phyloP scores from a whole-genome alignment of 2,113 vertebrate genomes.

The Pithys albifrons region DNA sequence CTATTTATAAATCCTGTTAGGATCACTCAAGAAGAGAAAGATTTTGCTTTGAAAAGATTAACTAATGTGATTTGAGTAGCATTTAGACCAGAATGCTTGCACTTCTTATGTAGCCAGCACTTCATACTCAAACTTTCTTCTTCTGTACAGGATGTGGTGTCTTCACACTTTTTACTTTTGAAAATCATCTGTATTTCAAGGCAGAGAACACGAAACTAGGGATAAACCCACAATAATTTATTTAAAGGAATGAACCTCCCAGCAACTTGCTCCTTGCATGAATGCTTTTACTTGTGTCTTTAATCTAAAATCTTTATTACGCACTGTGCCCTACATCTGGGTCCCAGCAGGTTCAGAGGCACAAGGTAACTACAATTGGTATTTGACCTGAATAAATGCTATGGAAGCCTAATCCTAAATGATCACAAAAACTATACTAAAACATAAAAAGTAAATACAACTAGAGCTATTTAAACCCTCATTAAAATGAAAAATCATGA shows the following conservation, averaged over 20 bases:
- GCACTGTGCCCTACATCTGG: slow-evolving; percentile 20
- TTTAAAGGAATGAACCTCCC: background rate
- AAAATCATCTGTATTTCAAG: background rate
- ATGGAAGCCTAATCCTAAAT: background rate
- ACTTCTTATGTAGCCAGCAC: background rate
- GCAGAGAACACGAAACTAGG: background rate
- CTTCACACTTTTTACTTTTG: background rate
- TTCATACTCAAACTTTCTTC: background rate
- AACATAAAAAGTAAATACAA: background rate
- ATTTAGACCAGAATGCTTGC: background rate
- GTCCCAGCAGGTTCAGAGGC: background rate
- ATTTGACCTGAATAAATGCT: background rate
- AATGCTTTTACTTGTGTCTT: background rate
- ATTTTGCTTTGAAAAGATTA: background rate
- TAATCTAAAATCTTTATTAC: slow-evolving; percentile 5
- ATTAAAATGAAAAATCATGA: background rate
- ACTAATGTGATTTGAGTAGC: background rate
- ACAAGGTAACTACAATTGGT: background rate
- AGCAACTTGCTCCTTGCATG: background rate
- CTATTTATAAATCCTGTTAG: background rate
- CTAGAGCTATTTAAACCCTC: background rate
- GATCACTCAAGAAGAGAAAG: background rate
- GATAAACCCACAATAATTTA: background rate
- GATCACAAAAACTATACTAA: background rate
- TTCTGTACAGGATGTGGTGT: background rate